These are phyloP conservation scores for Scortum barcoo DNA, from an alignment of 2,113 vertebrate genomes.

Conservation along the genomic window DNA sequence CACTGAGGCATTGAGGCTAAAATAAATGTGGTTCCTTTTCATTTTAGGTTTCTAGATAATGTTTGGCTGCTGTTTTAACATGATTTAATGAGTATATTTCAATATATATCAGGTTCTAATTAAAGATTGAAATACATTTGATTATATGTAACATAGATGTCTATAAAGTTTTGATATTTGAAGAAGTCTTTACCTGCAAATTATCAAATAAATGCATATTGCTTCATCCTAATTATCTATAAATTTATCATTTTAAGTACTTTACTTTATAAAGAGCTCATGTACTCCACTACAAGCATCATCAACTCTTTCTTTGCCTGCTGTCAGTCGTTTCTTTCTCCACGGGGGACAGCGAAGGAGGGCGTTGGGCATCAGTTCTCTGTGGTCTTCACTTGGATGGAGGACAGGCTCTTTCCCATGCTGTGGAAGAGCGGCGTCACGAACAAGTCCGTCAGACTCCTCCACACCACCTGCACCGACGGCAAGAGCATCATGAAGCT, in stretches of 20 bases:
- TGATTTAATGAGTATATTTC: neutral
- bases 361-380: constrained; percentile 61
- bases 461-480: constrained; percentile 89
- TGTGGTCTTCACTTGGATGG: constrained; percentile 74
- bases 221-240: neutral
- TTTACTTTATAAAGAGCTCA: too few relatives aligned
- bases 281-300: neutral
- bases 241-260: neutral
- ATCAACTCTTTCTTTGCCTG: neutral
- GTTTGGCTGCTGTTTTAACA: neutral
- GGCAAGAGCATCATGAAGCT: constrained; percentile 90
- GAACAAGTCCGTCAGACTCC: constrained; percentile 86
- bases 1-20: neutral
- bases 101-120: neutral
- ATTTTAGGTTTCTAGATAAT: neutral
- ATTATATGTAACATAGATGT: neutral
- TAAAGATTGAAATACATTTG: neutral
- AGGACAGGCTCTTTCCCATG: constrained; percentile 86
- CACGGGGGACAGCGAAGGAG: neutral
- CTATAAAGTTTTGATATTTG: neutral
- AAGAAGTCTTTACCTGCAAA: neutral
- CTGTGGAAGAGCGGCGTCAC: constrained; percentile 87
- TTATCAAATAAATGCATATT: neutral
- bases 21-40: neutral
- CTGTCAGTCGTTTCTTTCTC: neutral